Evolutionary conservation across 2,888 invertebrate genomes (phyloP).

Genomic region (Xanthorhoe designata): DNA sequence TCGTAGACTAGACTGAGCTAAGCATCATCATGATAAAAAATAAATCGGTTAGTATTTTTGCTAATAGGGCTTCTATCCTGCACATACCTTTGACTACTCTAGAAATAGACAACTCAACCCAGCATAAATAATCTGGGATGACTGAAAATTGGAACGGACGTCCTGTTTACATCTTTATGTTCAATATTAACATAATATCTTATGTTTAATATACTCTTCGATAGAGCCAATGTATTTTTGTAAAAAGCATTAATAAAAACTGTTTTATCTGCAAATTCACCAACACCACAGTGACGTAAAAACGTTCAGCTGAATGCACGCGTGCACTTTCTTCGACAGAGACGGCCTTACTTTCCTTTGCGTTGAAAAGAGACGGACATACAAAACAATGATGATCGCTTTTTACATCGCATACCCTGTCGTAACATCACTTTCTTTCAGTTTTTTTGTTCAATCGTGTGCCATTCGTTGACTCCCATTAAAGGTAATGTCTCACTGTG

Average conservation of each 20-base stretch:
- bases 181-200: too few species aligned
- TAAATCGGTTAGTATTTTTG: too few species aligned
- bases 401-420: slow-evolving; percentile 65
- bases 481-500: slow-evolving; percentile 40
- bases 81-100: too few species aligned
- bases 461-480: slow-evolving; percentile 69
- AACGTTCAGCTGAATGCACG: slow-evolving; percentile 64
- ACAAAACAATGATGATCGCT: slow-evolving; percentile 70
- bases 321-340: slow-evolving; percentile 78
- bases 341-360: slow-evolving; percentile 47
- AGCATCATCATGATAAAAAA: too few species aligned
- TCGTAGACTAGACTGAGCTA: too few species aligned
- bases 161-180: too few species aligned
- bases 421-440: slow-evolving; percentile 79
- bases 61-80: too few species aligned
- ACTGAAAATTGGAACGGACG: too few species aligned
- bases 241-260: background rate
- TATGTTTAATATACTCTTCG: too few species aligned
- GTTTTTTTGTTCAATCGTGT: slow-evolving; percentile 63
- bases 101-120: too few species aligned
- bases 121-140: too few species aligned
- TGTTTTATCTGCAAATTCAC: slow-evolving; percentile 35
- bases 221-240: too few species aligned
- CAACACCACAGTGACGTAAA: slow-evolving; percentile 72
- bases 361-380: slow-evolving; percentile 58